These are phyloP conservation scores for Dendroctonus valens DNA, from an alignment of 1,140 invertebrate genomes.

Conservation along the genomic window DNA sequence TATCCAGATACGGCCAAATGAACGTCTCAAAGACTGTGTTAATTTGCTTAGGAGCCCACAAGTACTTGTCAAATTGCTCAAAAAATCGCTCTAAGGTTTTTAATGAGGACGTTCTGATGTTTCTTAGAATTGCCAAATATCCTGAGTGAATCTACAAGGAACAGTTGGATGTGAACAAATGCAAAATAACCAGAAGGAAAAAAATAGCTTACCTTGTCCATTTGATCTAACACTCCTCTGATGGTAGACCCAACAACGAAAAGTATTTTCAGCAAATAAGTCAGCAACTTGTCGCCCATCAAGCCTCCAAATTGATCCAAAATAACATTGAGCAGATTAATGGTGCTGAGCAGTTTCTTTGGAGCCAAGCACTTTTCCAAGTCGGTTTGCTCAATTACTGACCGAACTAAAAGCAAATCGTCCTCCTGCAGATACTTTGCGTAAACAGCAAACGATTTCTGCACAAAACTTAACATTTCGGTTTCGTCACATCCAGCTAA, in stretches of 20 bases:
- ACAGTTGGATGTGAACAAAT: neutral
- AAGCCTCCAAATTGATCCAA: slow-evolving; percentile 83
- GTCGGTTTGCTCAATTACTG: slow-evolving; percentile 55
- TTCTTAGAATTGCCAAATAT: slow-evolving; percentile 66
- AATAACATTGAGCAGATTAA: slow-evolving; percentile 76
- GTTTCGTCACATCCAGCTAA: slow-evolving; percentile 74
- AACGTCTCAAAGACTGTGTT: slow-evolving; percentile 73
- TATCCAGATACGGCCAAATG: slow-evolving; percentile 79
- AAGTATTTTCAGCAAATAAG: slow-evolving; percentile 69
- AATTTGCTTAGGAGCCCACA: slow-evolving; percentile 69
- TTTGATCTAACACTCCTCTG: slow-evolving; percentile 58
- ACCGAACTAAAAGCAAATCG: slow-evolving; percentile 50
- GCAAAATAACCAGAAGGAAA: neutral
- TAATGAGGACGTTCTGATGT: slow-evolving; percentile 61
- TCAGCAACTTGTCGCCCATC: slow-evolving; percentile 65
- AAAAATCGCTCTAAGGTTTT: slow-evolving; percentile 72
- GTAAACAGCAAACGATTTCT: slow-evolving; percentile 80
- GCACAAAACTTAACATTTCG: slow-evolving; percentile 77
- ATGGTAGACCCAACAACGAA: slow-evolving; percentile 66
- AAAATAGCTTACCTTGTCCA: slow-evolving; percentile 48
- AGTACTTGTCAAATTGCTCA: slow-evolving; percentile 72
- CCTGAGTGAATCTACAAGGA: slow-evolving; percentile 54
- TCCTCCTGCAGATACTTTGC: slow-evolving; percentile 61
- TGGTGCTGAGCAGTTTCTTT: slow-evolving; percentile 70
- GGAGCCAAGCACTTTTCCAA: slow-evolving; percentile 65